Evolutionary conservation across 2,797 vertebrate genomes (phyloP).

Genomic region (Sebastes itinus): DNA sequence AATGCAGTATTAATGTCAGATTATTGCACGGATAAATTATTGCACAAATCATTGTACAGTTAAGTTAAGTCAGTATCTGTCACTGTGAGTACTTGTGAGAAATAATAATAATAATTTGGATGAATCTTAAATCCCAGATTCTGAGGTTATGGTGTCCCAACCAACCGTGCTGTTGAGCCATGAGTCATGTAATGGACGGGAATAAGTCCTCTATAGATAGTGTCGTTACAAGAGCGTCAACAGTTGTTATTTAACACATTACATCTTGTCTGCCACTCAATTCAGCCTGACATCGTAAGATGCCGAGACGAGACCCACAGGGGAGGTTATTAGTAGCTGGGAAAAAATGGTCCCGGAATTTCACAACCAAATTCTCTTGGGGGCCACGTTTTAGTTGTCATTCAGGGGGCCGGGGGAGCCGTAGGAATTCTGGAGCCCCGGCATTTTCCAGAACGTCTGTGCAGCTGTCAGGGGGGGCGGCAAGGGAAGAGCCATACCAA

Average conservation of each 20-base stretch:
- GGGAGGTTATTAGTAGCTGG: conserved; percentile 35
- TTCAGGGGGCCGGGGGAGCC: not conserved
- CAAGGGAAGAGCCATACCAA: not conserved
- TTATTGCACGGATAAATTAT: too few relatives aligned
- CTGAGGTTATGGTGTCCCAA: not conserved
- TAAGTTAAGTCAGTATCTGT: too few relatives aligned
- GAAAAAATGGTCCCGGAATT: conserved; percentile 45
- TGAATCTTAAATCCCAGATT: not conserved
- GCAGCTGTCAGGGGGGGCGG: conserved; percentile 47
- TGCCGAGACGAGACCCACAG: conserved; percentile 9
- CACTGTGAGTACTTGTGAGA: not conserved
- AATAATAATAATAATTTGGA: not conserved
- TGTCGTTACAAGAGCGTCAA: not conserved
- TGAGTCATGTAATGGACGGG: not conserved
- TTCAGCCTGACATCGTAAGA: conserved; percentile 28
- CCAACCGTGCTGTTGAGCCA: not conserved
- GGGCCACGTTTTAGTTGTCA: not conserved
- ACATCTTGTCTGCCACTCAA: conserved; percentile 6
- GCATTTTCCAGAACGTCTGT: conserved; percentile 6
- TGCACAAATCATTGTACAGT: too few relatives aligned
- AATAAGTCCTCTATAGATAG: not conserved
- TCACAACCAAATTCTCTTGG: conserved; percentile 5
- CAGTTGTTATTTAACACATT: conserved; percentile 49
- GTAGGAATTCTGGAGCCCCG: not conserved
- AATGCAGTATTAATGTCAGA: too few relatives aligned